A percentile compares a stretch with the other conserved stretches of the same genome.
Conservation (phyloP, 2,797 vertebrate genomes). For the Crocidura indochinensis region DNA sequence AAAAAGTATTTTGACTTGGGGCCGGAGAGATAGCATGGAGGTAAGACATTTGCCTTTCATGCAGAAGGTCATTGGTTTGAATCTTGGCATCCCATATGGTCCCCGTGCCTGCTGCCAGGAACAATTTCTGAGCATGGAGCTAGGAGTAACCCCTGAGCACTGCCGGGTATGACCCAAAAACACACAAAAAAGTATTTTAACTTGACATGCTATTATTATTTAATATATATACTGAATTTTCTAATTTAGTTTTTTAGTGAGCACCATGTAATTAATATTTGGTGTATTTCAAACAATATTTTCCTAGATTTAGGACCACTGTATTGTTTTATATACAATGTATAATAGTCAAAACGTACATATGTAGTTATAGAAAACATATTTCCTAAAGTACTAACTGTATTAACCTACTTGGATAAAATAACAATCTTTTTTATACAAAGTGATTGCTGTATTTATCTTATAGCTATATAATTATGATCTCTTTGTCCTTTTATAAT, state of each 20-base stretch:
- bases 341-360: slow-evolving; percentile 18
- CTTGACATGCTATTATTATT: neutral
- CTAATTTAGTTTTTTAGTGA: neutral
- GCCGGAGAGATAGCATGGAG: too few species aligned
- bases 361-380: neutral
- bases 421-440: slow-evolving; percentile 52
- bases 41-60: too few species aligned
- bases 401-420: neutral
- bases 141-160: too few species aligned
- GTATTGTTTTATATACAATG: neutral
- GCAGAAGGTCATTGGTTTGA: too few species aligned
- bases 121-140: too few species aligned
- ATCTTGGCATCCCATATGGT: too few species aligned
- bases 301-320: neutral
- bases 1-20: neutral
- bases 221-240: slow-evolving; percentile 16
- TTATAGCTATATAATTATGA: slow-evolving; percentile 50
- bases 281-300: neutral
- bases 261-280: slow-evolving; percentile 27
- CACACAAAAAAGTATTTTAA: neutral
- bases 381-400: too few species aligned
- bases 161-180: too few species aligned
- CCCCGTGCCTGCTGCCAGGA: too few species aligned
- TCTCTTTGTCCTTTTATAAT: slow-evolving; percentile 53
- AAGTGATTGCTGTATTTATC: slow-evolving; percentile 38